Evolutionary conservation across 2,888 invertebrate species (phyloP).

Genomic region (Plusia festucae): DNA sequence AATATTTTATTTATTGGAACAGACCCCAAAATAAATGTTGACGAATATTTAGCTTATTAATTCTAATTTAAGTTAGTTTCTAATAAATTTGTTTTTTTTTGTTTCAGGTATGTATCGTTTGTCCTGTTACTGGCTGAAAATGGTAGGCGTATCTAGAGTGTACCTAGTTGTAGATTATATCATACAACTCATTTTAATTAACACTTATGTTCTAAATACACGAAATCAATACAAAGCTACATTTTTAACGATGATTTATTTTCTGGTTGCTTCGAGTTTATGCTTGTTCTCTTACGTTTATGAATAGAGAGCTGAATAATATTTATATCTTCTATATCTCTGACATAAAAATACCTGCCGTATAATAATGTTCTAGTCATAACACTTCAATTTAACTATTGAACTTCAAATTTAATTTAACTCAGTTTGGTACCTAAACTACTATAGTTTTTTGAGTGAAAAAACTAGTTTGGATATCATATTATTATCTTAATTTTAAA

Average conservation of each 20-base stretch:
- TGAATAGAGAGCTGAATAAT: too few species aligned
- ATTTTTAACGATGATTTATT: too few species aligned
- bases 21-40: not conserved
- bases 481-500: not conserved
- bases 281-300: not conserved
- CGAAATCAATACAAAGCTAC: not conserved
- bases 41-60: too few species aligned
- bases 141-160: constrained; percentile 5
- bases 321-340: too few species aligned
- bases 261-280: too few species aligned
- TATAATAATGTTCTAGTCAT: not conserved
- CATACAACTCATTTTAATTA: too few species aligned
- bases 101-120: constrained; percentile 42
- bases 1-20: too few species aligned
- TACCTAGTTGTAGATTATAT: too few species aligned
- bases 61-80: not conserved
- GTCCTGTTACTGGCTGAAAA: not conserved
- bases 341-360: not conserved
- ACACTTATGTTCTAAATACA: too few species aligned
- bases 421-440: not conserved
- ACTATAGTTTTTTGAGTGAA: not conserved
- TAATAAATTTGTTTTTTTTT: constrained; percentile 14
- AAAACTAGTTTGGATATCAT: constrained; percentile 2
- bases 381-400: too few species aligned
- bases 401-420: too few species aligned